Evolutionary conservation across 2,888 invertebrate genomes (phyloP), one percentile per base, ranked within the genome.

Genomic region (Xanthorhoe spadicearia): DNA sequence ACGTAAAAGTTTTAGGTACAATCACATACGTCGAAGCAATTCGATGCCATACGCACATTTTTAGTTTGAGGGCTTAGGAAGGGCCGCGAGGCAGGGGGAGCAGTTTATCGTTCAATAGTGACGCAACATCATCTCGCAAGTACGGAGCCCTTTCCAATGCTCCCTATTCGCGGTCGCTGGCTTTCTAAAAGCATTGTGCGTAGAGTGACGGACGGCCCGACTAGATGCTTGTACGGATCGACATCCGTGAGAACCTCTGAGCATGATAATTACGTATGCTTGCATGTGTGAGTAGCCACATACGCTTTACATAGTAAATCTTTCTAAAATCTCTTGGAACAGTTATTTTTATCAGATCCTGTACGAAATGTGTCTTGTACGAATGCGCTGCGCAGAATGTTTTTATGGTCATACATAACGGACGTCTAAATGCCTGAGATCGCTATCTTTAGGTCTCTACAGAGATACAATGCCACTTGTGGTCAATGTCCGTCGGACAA

Each of bases 101-200:
- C 65, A 68, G 78, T 78, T 57, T 83, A 83, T 84, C 85, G 86
- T 81, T 86, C 85, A 83, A 86, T 83, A 84, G 80, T 92, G 87
- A 90, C 87, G 89, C 87, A 91, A 92, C 83, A 83, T 75, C 81
- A 85, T 90, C 89, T 90, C 84, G 87, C 86, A 89, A 88, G 85
- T 80, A 78, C 72, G 73, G 74, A 82, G 90, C 89, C 90, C 90
- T 89, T 89, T 89, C 88, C 81, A 88, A 79, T 86, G 82, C 83
- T 88, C 88, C 91, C 89, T 92, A 90, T 91, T 89, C 89, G 90
- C 90, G 89, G 92, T 88, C 87, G 86, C 85, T 80, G 81, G 83
- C 92, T 92, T 93, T 92, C 92, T 92, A 92, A 92, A 88, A 84
- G 83, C 83, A 91, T 92, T 91, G 92, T 91, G 84, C 84, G 84